A percentile compares a stretch with the other conserved stretches of the same genome.
phyloP scores from a whole-genome alignment of 2,888 invertebrate genomes.

The Drosophila trichaetosa region DNA sequence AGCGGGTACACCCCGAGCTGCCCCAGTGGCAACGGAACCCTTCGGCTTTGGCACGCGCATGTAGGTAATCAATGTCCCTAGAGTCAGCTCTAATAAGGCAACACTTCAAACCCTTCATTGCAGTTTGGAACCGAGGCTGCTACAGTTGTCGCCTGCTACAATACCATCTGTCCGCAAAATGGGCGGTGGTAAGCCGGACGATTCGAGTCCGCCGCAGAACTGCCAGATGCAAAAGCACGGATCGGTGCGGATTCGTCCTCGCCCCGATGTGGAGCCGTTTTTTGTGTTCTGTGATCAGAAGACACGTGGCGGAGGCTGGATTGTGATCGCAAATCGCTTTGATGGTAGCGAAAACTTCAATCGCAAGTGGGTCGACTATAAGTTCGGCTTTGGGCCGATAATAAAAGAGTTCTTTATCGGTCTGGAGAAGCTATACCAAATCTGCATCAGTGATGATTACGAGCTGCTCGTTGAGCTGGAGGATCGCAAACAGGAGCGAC shows the following conservation, averaged over 20 bases:
- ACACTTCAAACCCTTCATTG: background rate
- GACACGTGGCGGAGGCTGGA: conserved; percentile 66
- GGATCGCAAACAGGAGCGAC: conserved; percentile 57
- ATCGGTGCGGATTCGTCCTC: conserved; percentile 56
- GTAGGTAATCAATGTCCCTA: conserved; percentile 31
- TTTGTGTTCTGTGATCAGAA: conserved; percentile 67
- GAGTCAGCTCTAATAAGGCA: background rate
- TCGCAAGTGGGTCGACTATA: conserved; percentile 69
- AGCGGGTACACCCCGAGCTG: background rate
- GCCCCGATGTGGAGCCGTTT: conserved; percentile 48
- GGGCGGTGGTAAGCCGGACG: background rate
- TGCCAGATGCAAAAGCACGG: conserved; percentile 62
- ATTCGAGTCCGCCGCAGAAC: conserved; percentile 47
- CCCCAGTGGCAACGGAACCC: background rate
- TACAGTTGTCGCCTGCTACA: background rate
- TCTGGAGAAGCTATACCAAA: conserved; percentile 61
- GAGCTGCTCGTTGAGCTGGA: conserved; percentile 62
- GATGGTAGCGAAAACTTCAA: conserved; percentile 63
- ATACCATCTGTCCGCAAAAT: background rate
- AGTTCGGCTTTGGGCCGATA: conserved; percentile 57
- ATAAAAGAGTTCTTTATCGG: conserved; percentile 65
- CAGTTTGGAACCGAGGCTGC: conserved; percentile 35
- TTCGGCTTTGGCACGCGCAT: conserved; percentile 35
- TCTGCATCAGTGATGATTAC: conserved; percentile 53
- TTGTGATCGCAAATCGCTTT: conserved; percentile 52